Evolutionary conservation across 2,113 vertebrate species (phyloP).

Genomic region (Tympanuchus pallidicinctus): DNA sequence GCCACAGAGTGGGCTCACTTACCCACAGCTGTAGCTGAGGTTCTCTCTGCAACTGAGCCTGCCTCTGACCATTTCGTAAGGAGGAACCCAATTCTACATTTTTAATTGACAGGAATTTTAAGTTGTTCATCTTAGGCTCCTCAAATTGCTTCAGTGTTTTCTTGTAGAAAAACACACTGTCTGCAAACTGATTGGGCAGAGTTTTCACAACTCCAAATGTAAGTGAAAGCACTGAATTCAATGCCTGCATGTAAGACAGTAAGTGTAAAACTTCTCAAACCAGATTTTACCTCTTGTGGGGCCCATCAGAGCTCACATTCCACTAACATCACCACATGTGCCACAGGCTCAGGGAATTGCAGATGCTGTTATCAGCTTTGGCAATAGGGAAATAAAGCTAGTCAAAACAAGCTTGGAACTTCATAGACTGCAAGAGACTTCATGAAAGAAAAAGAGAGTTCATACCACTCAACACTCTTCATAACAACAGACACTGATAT

Average conservation of each 20-base stretch:
- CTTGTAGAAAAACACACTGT: neutral
- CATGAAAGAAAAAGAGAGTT: neutral
- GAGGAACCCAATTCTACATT: neutral
- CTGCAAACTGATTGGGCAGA: neutral
- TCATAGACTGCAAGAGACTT: neutral
- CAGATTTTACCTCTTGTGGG: neutral
- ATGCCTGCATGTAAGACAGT: rapidly evolving
- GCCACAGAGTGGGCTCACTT: neutral
- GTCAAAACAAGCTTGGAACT: neutral
- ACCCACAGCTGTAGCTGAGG: neutral
- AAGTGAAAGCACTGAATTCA: neutral
- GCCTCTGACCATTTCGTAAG: neutral
- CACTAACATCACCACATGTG: neutral
- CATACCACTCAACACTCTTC: neutral
- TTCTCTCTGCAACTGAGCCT: neutral
- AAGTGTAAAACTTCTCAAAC: neutral
- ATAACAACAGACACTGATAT: neutral
- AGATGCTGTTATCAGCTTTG: neutral
- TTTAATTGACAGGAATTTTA: neutral
- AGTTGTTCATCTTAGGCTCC: neutral
- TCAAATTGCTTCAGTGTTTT: neutral
- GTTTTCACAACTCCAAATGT: neutral
- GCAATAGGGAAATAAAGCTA: neutral
- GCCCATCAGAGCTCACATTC: neutral
- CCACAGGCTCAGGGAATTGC: neutral